Base-by-base conservation (phyloP, 2,797 vertebrate species). In the Poeciliopsis presidionis region DNA sequence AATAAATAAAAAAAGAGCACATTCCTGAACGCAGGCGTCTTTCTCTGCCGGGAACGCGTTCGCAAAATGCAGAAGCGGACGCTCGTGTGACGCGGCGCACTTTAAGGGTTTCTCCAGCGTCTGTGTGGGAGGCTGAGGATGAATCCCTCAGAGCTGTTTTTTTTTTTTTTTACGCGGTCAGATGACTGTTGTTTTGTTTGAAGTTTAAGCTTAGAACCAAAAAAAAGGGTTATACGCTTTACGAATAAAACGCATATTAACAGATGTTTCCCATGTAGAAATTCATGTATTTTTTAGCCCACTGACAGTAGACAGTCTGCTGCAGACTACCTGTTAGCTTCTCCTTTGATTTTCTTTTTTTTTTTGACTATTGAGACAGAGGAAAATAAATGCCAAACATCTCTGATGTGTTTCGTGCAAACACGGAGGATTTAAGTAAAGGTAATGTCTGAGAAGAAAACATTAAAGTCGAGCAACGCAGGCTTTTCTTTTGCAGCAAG, bases 111-210 rank as follows among this genome's bases (percentile, higher is more conserved):
- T 14, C 65, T 77, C 83, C 30, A 47, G 49, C 20, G 20, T 84
- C 39, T 82, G 83, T 69, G 87, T 87, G 89, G 84, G 84, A 84
- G 85, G 84, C 83, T 78, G 86, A 77, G 82, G 63, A 73, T 65
- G 11, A 69, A 69, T 25, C 41, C 79, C 74, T 86, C 80, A 83
- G 71, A 82, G 80, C 59, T 63, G 11, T 8, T 36, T 36, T 63
- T 8, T 14, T 46, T 46, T 59, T 1, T 30, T 74, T 73, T 84
- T 75, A 74, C 78, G 79, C 43, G 25, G 12, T 12, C 49, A 51
- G 49, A 51, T 22, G 49, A 25, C 2, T 53, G 49, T 9, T 53
- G 49, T 1, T 22, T 8, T 41, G 55, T 57, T 67, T 39, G 63
- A 67, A 22, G 63, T 67, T 65, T 20, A 65, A 65, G 16, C 33